Base-by-base conservation (phyloP, 2,113 vertebrate species). In the Marmota monax region DNA sequence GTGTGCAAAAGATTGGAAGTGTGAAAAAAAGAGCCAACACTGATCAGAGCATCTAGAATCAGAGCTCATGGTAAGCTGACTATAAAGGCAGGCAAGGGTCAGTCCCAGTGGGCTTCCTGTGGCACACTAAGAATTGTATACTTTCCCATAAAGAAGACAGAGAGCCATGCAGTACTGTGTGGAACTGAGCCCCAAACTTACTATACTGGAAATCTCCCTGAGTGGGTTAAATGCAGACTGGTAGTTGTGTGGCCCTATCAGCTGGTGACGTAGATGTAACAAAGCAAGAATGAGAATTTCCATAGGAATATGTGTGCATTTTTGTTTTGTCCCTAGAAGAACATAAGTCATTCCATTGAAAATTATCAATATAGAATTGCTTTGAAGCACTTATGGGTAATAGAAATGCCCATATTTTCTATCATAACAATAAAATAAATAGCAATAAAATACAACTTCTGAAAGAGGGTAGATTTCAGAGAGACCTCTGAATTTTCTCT, bases 391-490 rank as follows among this genome's bases (percentile, higher is more conserved):
- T 73, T 79, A 53, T 11, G 34, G 88, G 22, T 85, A 70, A 90
- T 56, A 63, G 39, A 85, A 95, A 88, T 85, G 34, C 7, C 42
- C 34, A 14, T 48, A 11, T 53, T 91, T 95, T 89, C 76, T 94
- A 32, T 45, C n/a, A 88, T 53, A 92, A 92, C 63, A 94, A 90
- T 95, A 95, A 94, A 92, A 95, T 95, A 96, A 95, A 85, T 37
- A 69, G 6, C 27, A 96, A 69, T 34, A 83, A 88, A 93, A 89
- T 72, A 42, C 7, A n/a, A 63, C 58, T 80, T 85, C 79, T 76
- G 58, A 87, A 51, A 94, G 7, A 89, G 16, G 27, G 93, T 84
- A 84, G 37, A 89, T 92, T 93, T 88, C 65, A 84, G 37, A 92
- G 58, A 73, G 4, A 4, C 25, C 61, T 72, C 42, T 84, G 53